Conservation (phyloP, 2,888 invertebrate species). For the Trilocha varians region DNA sequence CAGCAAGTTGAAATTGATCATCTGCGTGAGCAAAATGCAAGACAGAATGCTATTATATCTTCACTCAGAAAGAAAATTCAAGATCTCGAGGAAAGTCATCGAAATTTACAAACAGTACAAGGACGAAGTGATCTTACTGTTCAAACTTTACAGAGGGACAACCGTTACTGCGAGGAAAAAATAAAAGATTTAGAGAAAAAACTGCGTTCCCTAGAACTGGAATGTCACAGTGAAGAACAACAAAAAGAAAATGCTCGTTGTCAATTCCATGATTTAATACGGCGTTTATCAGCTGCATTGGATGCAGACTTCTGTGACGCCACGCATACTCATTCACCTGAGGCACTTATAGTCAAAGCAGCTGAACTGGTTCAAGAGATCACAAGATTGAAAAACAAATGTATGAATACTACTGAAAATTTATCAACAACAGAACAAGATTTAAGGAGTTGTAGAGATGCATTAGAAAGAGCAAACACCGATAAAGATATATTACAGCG, state of each 20-base stretch:
- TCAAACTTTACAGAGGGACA: slow-evolving; percentile 83
- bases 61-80: slow-evolving; percentile 85
- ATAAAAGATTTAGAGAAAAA: slow-evolving; percentile 84
- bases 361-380: slow-evolving; percentile 84
- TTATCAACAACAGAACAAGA: slow-evolving; percentile 77
- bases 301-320: slow-evolving; percentile 80
- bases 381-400: slow-evolving; percentile 76
- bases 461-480: slow-evolving; percentile 74
- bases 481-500: slow-evolving; percentile 85
- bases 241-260: slow-evolving; percentile 81
- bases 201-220: slow-evolving; percentile 80
- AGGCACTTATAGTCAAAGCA: slow-evolving; percentile 82
- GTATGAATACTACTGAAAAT: slow-evolving; percentile 73
- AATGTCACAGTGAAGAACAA: slow-evolving; percentile 81
- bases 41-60: slow-evolving; percentile 85
- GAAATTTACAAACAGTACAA: slow-evolving; percentile 75
- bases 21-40: slow-evolving; percentile 84
- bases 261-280: slow-evolving; percentile 80
- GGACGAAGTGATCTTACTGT: slow-evolving; percentile 80
- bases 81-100: slow-evolving; percentile 84
- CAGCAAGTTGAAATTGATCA: slow-evolving; percentile 87
- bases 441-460: slow-evolving; percentile 77
- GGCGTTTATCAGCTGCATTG: slow-evolving; percentile 80
- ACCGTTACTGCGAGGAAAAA: slow-evolving; percentile 81
- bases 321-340: slow-evolving; percentile 76